Base-by-base conservation (phyloP, 2,888 invertebrate species). In the Seira ritae region DNA sequence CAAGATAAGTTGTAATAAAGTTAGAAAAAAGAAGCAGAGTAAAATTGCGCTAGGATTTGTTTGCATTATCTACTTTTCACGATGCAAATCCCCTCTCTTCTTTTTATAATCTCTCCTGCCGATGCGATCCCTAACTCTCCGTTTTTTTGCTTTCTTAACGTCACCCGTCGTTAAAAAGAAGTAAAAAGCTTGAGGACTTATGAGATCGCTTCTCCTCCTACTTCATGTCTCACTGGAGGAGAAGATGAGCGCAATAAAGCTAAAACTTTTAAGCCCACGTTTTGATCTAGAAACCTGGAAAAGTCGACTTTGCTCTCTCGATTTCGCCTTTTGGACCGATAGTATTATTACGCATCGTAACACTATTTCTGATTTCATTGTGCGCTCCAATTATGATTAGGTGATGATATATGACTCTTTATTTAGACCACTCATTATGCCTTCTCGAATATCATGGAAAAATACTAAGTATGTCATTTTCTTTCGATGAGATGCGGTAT, bases 41-140 rank as follows among this genome's bases (percentile, higher is more conserved):
- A 23, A 62, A 69, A 73, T 42, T 62, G 50, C 60, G 46, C 23
- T 55, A 69, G 46, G 80, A 80, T 69, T 80, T 80, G 74, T 62
- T 74, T 62, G 74, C 69, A 80, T 80, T 80, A 80, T 80, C 80
- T 80, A 80, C 80, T 80, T 74, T 80, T 80, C 80, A 80, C 80
- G 80, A 80, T 73, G 74, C 74, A 80, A 80, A 80, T 80, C 62
- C 74, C 80, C 31, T 31, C 8, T 46, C 72, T 69, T 74, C 42
- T 68, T 73, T 31, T 80, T 80, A 80, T 80, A 80, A 80, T 80
- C 80, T 31, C 62, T 42, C 62, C 10, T 80, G 23, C 60, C 23
- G 8, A n/a, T n/a, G 31, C 31, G 3, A 31, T 50, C 50, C 50
- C 31, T 66, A 12, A 22, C 3, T 20, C 67, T 46, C n/a, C 72